phyloP scores from a whole-genome alignment of 2,797 vertebrate genomes.

The Threskiornis aethiopicus region DNA sequence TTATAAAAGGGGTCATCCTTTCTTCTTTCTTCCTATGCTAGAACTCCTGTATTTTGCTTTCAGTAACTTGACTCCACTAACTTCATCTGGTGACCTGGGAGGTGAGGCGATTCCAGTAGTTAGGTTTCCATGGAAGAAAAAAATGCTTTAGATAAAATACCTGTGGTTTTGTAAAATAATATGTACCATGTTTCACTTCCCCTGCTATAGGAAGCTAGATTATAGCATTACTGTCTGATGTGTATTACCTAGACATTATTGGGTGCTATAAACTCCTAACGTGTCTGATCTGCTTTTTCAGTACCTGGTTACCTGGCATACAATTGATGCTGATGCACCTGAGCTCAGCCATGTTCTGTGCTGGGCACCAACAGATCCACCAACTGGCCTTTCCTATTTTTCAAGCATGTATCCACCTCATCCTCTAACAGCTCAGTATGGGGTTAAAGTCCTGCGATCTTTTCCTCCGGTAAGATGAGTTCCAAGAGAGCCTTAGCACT shows the following conservation, averaged over 20 bases:
- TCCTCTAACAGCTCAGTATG: slow-evolving; percentile 94
- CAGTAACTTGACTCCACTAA: background rate
- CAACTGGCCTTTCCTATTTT: slow-evolving; percentile 95
- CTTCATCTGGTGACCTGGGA: background rate
- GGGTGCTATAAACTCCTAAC: background rate
- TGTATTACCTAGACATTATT: background rate
- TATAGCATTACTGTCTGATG: background rate
- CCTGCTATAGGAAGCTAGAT: background rate
- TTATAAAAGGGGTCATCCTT: background rate
- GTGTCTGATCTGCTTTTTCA: slow-evolving; percentile 55
- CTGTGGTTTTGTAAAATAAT: background rate
- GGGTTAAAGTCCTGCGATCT: slow-evolving; percentile 94
- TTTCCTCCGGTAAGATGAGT: slow-evolving; percentile 87
- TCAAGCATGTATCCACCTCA: slow-evolving; percentile 98
- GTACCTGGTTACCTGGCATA: slow-evolving; percentile 98
- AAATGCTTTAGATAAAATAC: background rate
- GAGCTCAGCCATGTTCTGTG: slow-evolving; percentile 95
- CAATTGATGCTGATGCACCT: slow-evolving; percentile 94
- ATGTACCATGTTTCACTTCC: background rate
- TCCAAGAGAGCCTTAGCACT: background rate
- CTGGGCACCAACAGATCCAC: slow-evolving; percentile 94
- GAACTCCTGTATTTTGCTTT: background rate
- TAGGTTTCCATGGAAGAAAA: background rate
- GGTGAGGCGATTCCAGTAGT: background rate
- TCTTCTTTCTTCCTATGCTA: background rate